Conservation (phyloP, 1,140 invertebrate species). For the Euwallacea fornicatus region DNA sequence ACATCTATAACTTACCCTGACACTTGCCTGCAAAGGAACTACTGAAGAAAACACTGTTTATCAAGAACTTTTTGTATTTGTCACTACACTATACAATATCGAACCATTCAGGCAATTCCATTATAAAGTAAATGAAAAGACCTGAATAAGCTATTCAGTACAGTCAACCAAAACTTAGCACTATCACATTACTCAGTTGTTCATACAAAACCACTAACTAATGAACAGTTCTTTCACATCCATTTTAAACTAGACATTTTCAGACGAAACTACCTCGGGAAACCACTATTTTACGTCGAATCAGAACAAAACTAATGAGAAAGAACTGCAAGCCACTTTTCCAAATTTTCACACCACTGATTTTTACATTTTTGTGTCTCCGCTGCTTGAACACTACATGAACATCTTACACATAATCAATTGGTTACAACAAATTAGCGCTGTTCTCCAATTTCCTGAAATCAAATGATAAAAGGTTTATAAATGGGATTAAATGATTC, state of each 20-base stretch:
- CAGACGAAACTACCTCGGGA: conserved; percentile 7
- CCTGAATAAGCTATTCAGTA: conserved; percentile 15
- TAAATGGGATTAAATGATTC: too few species aligned
- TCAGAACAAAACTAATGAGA: conserved; percentile 42
- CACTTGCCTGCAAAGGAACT: conserved; percentile 17
- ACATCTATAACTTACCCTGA: conserved; percentile 4
- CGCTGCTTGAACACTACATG: conserved; percentile 34
- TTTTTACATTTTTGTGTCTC: conserved; percentile 32
- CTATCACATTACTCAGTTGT: conserved; percentile 36
- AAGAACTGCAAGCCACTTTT: conserved; percentile 47
- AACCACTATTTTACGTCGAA: conserved; percentile 20
- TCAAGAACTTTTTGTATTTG: conserved; percentile 36
- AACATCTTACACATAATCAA: conserved; percentile 17
- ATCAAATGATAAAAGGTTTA: conserved; percentile 32
- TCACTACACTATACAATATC: conserved; percentile 33
- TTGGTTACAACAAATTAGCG: conserved; percentile 37
- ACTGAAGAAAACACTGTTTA: conserved; percentile 34
- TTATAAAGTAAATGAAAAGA: conserved; percentile 28
- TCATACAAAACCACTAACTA: conserved; percentile 42
- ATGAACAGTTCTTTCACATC: conserved; percentile 48
- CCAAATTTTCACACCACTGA: conserved; percentile 32
- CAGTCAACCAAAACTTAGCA: conserved; percentile 29
- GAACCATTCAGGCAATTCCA: conserved; percentile 19
- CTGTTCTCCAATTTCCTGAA: conserved; percentile 51
- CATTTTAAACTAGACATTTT: conserved; percentile 29